Evolutionary conservation across 2,888 invertebrate species (phyloP).

Genomic region (Neoitamus cyanurus): DNA sequence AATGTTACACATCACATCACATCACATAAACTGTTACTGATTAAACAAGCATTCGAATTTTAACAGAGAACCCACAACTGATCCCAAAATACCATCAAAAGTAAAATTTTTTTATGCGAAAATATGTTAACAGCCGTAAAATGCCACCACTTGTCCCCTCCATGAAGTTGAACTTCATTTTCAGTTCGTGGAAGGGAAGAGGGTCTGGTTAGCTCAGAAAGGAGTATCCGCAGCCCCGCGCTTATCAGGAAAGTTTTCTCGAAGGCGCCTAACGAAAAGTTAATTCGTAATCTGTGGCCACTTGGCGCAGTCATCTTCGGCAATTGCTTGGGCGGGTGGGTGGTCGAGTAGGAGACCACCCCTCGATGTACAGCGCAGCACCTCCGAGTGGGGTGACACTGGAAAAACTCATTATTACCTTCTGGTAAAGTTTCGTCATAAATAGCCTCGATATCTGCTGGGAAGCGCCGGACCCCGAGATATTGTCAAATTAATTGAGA

Average conservation of each 20-base stretch:
- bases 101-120: slow-evolving; percentile 19
- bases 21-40: no score
- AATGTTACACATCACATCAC: no score
- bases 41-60: no score
- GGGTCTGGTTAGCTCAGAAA: not conserved
- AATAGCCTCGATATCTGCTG: slow-evolving; percentile 43
- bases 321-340: not conserved
- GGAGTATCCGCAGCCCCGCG: not conserved
- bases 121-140: slow-evolving; percentile 39
- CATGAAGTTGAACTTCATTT: not conserved
- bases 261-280: slow-evolving; percentile 38
- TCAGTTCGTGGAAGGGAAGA: not conserved
- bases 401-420: slow-evolving; percentile 44
- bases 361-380: not conserved
- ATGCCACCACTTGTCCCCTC: not conserved
- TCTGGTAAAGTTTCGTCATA: slow-evolving; percentile 40
- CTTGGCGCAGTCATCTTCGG: slow-evolving; percentile 31
- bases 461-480: slow-evolving; percentile 6
- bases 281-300: slow-evolving; percentile 43
- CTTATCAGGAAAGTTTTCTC: slow-evolving; percentile 39
- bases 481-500: slow-evolving; percentile 46
- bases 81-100: slow-evolving; percentile 1
- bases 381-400: not conserved
- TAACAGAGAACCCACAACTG: no score
- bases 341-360: not conserved